Evolutionary conservation across 2,797 vertebrate species (phyloP).

Genomic region (Molossus molossus): DNA sequence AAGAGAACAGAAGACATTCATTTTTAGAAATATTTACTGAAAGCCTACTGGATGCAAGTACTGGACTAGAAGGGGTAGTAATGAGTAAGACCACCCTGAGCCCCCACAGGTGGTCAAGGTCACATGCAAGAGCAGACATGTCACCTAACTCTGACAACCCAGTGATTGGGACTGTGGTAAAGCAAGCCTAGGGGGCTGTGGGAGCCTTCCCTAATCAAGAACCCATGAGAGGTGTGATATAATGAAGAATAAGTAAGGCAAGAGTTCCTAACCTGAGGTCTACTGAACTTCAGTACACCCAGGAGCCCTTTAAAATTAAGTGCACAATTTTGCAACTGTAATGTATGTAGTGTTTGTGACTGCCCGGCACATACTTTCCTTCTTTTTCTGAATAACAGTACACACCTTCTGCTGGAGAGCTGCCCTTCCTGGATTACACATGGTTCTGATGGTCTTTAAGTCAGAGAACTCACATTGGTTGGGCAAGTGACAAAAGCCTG

Average conservation of each 20-base stretch:
- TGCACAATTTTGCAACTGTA: background rate
- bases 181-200: background rate
- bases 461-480: background rate
- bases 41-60: background rate
- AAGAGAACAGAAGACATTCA: constrained; percentile 14
- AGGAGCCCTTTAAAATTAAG: background rate
- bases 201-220: background rate
- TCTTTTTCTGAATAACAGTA: background rate
- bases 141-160: background rate
- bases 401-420: background rate
- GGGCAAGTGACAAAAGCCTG: background rate
- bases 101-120: background rate
- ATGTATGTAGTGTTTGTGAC: background rate
- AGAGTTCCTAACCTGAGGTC: background rate
- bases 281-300: background rate
- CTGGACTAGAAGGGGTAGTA: rapidly evolving
- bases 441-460: background rate
- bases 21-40: background rate
- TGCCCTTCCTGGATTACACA: background rate
- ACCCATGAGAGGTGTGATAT: background rate
- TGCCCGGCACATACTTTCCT: background rate
- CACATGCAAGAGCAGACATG: background rate
- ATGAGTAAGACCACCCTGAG: background rate
- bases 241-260: background rate
- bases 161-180: background rate